Base-by-base conservation (phyloP, 2,888 invertebrate genomes). In the Trimorus sp. region DNA sequence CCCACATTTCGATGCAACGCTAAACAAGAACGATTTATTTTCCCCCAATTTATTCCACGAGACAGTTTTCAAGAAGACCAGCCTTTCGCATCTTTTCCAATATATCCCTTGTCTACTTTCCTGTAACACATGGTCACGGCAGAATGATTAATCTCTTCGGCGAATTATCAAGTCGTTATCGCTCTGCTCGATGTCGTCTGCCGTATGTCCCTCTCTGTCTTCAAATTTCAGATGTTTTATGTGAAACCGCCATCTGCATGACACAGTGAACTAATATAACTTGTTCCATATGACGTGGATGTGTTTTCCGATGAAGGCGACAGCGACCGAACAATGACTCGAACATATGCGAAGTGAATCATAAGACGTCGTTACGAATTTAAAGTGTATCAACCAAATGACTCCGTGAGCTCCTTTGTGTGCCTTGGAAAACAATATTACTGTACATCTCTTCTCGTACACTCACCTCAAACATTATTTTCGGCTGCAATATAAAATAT, bases 331-430 rank as follows among this genome's bases (percentile, higher is more conserved):
- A 82, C 84, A 83, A 83, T 83, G 78, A 82, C 54, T 81, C 60
- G 56, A 85, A 83, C 85, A 85, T 84, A 82, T 85, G 84, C 68
- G 78, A 83, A 75, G 60, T 80, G 73, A 82, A 79, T 76, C 53
- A 74, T 59, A 77, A 74, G 75, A 75, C 42, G 54, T 74, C 56
- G 40, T 70, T 53, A 59, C 7, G 49, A 79, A 16, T 82, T 66
- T 9, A 42, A 75, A 75, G 54, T 68, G 66, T 62, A 75, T 71
- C 70, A 68, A 63, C 66, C 66, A 77, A 78, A 81, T 81, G 68
- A 74, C 79, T 56, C 5, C 7, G 56, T n/a, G 4, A 48, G 16
- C 53, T 69, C 14, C 56, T 75, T 80, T 80, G 48, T 79, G 45
- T 71, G 12, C 56, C 68, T 71, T 48, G 6, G 9, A 48, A 70